These are phyloP conservation scores for Oreonectes daqikongensis DNA, from an alignment of 2,797 vertebrate species.

Conservation along the genomic window DNA sequence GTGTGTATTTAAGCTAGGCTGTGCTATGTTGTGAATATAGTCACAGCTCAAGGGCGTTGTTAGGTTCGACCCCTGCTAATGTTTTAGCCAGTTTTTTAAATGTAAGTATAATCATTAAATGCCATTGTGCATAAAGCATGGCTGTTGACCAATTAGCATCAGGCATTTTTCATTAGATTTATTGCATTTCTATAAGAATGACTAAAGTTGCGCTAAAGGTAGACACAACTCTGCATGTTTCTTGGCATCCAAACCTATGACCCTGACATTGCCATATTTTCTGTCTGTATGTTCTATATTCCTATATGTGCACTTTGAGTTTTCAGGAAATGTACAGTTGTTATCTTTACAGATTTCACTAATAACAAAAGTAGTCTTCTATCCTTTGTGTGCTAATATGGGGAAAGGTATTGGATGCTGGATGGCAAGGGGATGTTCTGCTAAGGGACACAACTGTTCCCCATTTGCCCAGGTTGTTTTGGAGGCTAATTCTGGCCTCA, in stretches of 20 bases:
- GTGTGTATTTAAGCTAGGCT: neutral
- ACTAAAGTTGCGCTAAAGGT: neutral
- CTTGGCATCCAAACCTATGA: neutral
- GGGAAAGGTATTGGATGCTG: slow-evolving; percentile 5
- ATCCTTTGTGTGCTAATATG: slow-evolving; percentile 12
- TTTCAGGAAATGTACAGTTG: neutral
- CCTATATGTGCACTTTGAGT: slow-evolving; percentile 8
- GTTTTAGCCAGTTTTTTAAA: no score
- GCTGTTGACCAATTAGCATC: neutral
- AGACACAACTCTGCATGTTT: neutral
- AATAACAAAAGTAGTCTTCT: neutral
- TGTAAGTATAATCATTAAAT: neutral
- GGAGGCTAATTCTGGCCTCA: slow-evolving; percentile 64
- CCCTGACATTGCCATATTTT: neutral
- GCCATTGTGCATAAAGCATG: neutral
- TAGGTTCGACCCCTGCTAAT: neutral
- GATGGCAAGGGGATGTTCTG: slow-evolving; percentile 44
- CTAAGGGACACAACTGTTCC: slow-evolving; percentile 65
- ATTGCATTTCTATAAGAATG: neutral
- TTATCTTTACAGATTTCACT: neutral
- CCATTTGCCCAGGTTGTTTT: slow-evolving; percentile 73
- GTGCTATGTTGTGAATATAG: neutral
- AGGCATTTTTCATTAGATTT: neutral
- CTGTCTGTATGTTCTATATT: slow-evolving; percentile 19
- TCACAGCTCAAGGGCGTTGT: neutral